phyloP scores from a whole-genome alignment of 2,888 invertebrate genomes.

The Mylabris sibirica region DNA sequence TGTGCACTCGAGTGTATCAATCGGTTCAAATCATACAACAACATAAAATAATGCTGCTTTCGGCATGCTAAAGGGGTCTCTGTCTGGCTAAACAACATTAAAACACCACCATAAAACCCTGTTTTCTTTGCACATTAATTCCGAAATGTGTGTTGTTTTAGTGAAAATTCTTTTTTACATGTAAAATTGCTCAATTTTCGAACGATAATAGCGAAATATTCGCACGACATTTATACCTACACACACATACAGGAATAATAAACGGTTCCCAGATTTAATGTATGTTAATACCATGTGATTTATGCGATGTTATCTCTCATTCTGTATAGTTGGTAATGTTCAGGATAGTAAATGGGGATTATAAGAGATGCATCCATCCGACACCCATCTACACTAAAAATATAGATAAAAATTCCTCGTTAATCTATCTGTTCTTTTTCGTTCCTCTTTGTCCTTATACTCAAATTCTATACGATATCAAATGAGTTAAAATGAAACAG shows the following conservation, averaged over 20 bases:
- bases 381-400: neutral
- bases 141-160: neutral
- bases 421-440: neutral
- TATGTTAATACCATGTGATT: conserved; percentile 41
- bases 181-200: neutral
- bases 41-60: conserved; percentile 1
- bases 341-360: conserved; percentile 27
- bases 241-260: neutral
- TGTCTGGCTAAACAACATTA: neutral
- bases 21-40: too few relatives aligned
- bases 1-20: too few relatives aligned
- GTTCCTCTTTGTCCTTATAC: too few relatives aligned
- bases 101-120: too few relatives aligned
- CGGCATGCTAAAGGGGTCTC: neutral
- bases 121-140: neutral
- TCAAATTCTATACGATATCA: too few relatives aligned
- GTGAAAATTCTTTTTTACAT: neutral
- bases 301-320: conserved; percentile 36
- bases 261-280: conserved; percentile 29
- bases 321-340: conserved; percentile 17
- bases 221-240: neutral
- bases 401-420: neutral
- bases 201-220: neutral
- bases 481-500: neutral
- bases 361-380: conserved; percentile 24